Base-by-base conservation (phyloP, 2,888 invertebrate species). In the Pterostichus madidus region DNA sequence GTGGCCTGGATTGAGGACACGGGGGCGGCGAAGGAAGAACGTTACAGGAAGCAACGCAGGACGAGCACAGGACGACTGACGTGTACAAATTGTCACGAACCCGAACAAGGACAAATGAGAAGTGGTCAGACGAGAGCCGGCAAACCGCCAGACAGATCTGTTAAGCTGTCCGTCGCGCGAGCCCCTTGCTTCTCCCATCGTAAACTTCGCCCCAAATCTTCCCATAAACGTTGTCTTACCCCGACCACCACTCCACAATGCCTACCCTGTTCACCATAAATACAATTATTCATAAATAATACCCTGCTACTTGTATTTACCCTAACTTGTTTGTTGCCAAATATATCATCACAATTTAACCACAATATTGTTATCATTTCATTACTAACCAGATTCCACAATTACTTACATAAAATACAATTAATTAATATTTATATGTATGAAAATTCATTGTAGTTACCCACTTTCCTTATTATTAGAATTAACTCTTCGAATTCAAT, bases 71-170 rank as follows among this genome's bases (percentile, higher is more conserved):
- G 52, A n/a, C 53, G 80, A 80, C 56, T 81, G 81, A 81, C 81
- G 81, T 81, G 81, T 75, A 81, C 81, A 81, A 81, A 81, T 81
- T 81, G 81, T 81, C 81, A 75, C 81, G 56, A 73, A 75, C 81
- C 75, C 81, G 81, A 81, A 81, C 81, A 81, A 59, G 81, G 81
- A 81, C 81, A 81, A 81, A 81, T 81, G 81, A 81, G 81, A 49
- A 81, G 81, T 75, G 81, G 81, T 81, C 81, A 81, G 75, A 75
- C 56, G 81, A 59, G 61, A 56, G 68, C 79, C 64, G 46, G 64
- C 79, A 32, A 35, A 75, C 59, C 81, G 59, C 81, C 61, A 64
- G 81, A 56, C 81, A 81, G 81, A 81, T 81, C 73, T 75, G 81
- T 81, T 81, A 81, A 81, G 81, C 81, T 75, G 75, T 81, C 81